Conservation (phyloP, 2,888 invertebrate genomes). For the Homarus gammarus region DNA sequence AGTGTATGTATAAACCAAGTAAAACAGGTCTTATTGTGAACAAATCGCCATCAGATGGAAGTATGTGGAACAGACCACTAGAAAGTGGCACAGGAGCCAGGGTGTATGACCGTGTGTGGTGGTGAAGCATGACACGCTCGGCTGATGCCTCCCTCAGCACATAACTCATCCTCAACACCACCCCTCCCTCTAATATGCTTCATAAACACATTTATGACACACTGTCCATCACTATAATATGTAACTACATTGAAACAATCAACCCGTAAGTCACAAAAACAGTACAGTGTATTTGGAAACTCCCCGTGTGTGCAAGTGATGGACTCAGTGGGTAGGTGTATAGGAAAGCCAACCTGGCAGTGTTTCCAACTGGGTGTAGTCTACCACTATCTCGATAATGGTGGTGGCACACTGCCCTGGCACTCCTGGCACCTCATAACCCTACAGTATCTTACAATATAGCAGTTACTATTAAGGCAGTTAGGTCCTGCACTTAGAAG, state of each 20-base stretch:
- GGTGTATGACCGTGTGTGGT: constrained; percentile 4
- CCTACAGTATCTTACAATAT: too few relatives aligned
- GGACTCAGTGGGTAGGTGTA: constrained; percentile 17
- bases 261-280: constrained; percentile 23
- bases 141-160: background rate
- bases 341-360: constrained; percentile 18
- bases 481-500: too few relatives aligned
- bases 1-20: background rate
- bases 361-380: constrained; percentile 9
- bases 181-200: too few relatives aligned
- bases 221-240: too few relatives aligned
- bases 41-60: constrained; percentile 13
- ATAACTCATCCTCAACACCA: background rate
- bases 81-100: constrained; percentile 27
- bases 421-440: background rate
- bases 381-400: background rate
- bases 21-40: background rate
- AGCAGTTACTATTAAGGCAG: too few relatives aligned
- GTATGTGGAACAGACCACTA: constrained; percentile 41
- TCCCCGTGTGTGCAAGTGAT: background rate
- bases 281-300: constrained; percentile 44
- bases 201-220: too few relatives aligned
- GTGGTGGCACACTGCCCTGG: background rate
- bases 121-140: constrained; percentile 23
- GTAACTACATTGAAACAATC: too few relatives aligned